Evolutionary conservation across 1,140 invertebrate species (phyloP).

Genomic region (Drosophila repletoides): DNA sequence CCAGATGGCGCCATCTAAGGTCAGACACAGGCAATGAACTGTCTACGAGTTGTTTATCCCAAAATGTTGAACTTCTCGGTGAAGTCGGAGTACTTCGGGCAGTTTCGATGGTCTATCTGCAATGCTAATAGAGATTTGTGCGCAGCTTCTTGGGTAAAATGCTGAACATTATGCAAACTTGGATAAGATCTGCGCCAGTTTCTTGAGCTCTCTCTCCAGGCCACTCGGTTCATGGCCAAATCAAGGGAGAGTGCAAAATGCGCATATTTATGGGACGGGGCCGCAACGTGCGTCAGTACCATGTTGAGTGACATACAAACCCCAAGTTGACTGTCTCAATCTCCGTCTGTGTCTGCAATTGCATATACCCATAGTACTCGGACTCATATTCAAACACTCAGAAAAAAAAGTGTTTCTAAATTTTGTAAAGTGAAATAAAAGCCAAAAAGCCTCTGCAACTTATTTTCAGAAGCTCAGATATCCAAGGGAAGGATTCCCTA

Average conservation of each 20-base stretch:
- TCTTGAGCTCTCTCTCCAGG: conserved; percentile 30
- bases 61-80: conserved; percentile 58
- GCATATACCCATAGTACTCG: no score
- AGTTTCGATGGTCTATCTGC: conserved; percentile 47
- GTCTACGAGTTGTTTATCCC: conserved; percentile 37
- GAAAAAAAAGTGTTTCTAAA: no score
- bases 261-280: conserved; percentile 59
- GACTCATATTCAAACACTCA: no score
- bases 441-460: no score
- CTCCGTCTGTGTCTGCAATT: conserved; percentile 7
- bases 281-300: conserved; percentile 54
- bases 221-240: conserved; percentile 64
- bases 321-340: conserved; percentile 50
- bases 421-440: no score
- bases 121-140: conserved; percentile 54
- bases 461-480: no score
- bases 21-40: conserved; percentile 66
- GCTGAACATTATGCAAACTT: conserved; percentile 58
- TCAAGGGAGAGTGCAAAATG: conserved; percentile 46
- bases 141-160: conserved; percentile 44
- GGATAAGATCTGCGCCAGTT: conserved; percentile 63
- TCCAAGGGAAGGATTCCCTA: no score
- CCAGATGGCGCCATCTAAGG: conserved; percentile 64
- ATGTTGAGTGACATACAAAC: conserved; percentile 69
- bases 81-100: conserved; percentile 28